These are phyloP conservation scores for Hypotaenidia okinawae DNA, from an alignment of 2,797 vertebrate genomes.

Conservation along the genomic window DNA sequence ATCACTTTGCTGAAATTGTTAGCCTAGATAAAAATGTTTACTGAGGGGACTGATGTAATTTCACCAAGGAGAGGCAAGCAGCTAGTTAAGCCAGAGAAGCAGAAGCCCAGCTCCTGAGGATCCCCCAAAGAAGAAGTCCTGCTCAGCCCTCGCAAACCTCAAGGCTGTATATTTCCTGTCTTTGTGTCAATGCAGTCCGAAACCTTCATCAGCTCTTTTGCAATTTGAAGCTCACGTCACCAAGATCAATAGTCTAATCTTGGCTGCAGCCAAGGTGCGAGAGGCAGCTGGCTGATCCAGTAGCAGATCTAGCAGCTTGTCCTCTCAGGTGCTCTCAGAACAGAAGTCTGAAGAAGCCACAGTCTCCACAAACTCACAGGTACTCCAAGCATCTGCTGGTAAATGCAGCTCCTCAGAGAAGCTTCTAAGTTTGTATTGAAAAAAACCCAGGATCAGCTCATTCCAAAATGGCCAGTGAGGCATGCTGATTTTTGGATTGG, in stretches of 20 bases:
- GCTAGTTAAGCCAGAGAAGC: not conserved
- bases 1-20: not conserved
- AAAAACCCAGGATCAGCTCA: not conserved
- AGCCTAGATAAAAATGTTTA: not conserved
- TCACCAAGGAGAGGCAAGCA: not conserved
- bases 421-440: not conserved
- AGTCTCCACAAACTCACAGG: not conserved
- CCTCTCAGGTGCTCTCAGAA: not conserved
- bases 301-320: not conserved
- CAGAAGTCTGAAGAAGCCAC: not conserved
- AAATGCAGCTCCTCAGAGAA: not conserved
- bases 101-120: not conserved
- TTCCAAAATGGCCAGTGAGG: not conserved
- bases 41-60: not conserved
- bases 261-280: not conserved
- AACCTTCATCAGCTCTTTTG: not conserved
- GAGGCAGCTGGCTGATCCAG: not conserved
- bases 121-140: not conserved
- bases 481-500: not conserved
- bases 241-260: not conserved
- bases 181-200: not conserved
- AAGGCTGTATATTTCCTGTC: not conserved
- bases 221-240: not conserved
- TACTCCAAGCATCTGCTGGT: not conserved
- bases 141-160: not conserved